Conservation (phyloP, 2,888 invertebrate species). For the Melikaiella ostensackeni region DNA sequence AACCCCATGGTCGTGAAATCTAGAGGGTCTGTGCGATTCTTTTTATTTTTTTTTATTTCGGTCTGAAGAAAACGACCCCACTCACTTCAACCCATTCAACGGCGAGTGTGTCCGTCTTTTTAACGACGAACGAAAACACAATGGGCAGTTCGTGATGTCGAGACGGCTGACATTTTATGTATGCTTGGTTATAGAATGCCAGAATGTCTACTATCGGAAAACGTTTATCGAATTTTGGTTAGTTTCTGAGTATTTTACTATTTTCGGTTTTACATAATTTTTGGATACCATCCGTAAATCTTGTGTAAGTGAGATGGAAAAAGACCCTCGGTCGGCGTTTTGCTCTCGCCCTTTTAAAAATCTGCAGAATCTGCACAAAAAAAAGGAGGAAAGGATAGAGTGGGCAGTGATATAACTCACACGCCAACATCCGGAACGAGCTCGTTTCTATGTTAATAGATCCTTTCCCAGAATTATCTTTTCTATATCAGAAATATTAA, state of each 20-base stretch:
- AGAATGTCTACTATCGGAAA: constrained; percentile 28
- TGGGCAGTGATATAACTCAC: constrained; percentile 8
- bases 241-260: neutral
- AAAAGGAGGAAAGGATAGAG: neutral
- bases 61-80: constrained; percentile 30
- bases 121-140: constrained; percentile 42
- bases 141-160: constrained; percentile 44
- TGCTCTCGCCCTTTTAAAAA: neutral
- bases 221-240: constrained; percentile 11
- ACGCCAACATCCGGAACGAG: neutral
- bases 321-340: neutral
- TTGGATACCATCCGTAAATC: neutral
- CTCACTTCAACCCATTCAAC: constrained; percentile 42
- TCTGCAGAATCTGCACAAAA: neutral
- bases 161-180: constrained; percentile 41
- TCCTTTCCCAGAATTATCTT: neutral
- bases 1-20: constrained; percentile 35
- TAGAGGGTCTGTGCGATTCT: constrained; percentile 36
- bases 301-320: neutral
- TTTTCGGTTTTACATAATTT: neutral
- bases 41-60: constrained; percentile 39
- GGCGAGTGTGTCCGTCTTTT: constrained; percentile 45
- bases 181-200: constrained; percentile 18
- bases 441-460: constrained; percentile 12
- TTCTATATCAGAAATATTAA: neutral